Conservation (phyloP, 2,113 vertebrate species). For the Bungarus multicinctus region DNA sequence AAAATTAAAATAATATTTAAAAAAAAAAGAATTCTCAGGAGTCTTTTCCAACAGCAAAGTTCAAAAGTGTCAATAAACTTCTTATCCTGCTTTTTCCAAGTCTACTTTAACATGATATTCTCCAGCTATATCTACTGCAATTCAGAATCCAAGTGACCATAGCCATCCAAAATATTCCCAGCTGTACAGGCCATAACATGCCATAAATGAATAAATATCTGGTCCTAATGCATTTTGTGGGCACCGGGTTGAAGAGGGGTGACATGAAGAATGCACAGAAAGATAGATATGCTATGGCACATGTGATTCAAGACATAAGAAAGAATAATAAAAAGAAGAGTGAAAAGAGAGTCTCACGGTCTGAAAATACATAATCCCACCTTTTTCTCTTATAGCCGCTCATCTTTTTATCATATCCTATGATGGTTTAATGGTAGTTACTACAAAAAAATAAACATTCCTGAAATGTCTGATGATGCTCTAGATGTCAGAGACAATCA, state of each 20-base stretch:
- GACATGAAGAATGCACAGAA: neutral
- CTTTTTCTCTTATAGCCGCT: neutral
- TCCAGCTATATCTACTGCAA: neutral
- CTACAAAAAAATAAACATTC: neutral
- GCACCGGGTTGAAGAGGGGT: neutral
- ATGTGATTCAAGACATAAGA: neutral
- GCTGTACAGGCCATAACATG: neutral
- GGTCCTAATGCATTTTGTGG: neutral
- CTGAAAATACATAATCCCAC: neutral
- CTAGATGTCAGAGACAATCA: neutral
- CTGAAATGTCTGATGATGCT: neutral
- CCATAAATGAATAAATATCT: neutral
- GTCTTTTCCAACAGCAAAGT: neutral
- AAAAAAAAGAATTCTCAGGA: neutral
- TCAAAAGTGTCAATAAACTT: neutral
- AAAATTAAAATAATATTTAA: conserved; percentile 12
- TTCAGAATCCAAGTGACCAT: neutral
- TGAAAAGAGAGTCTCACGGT: neutral
- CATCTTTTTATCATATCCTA: neutral
- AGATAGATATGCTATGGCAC: neutral
- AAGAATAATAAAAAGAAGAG: neutral
- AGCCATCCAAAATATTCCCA: neutral
- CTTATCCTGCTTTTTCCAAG: neutral
- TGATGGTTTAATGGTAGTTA: neutral
- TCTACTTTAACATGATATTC: neutral